Evolutionary conservation across 2,888 invertebrate species (phyloP), one percentile per base, ranked within the genome.

Genomic region (Pandemis heparana): DNA sequence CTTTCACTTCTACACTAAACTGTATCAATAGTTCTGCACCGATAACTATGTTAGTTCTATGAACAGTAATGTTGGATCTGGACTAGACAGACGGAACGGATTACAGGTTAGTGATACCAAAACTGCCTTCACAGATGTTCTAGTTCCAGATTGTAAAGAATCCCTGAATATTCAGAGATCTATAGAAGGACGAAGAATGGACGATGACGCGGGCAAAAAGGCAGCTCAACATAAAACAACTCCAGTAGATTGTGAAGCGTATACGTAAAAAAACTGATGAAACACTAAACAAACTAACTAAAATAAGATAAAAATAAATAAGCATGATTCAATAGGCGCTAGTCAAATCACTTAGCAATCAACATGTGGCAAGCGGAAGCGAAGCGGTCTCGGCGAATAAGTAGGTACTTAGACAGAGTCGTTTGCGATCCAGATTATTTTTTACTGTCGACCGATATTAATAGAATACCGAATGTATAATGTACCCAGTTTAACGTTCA

Each of bases 371-470:
- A 77, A 79, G 78, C 79, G 81, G 81, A 83, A 83, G 75, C 76
- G 70, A 69, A 72, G 77, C 77, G 80, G 77, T 81, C 78, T 79
- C 75, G 72, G 75, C 67, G 68, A 71, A 73, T 48, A 71, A 59
- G 39, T 48, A 71, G 56, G 39, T 73, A 73, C 68, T 68, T 69
- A 75, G 72, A 75, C 76, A 63, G 62, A 76, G 79, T 78, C 68
- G 68, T 69, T 59, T 83, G 82, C 81, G 83, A 83, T 83, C 76
- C 78, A 80, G 79, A 84, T 82, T 80, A 83, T 80, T 83, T 84
- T 83, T 78, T 83, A 82, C 78, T 77, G 78, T 79, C 81, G 77
- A 75, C 77, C 78, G 79, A 77, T 85, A 88, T 87, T 87, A 86
- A 86, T 87, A 86, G 85, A 87, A 82, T 79, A 77, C 78, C 74